These are phyloP conservation scores for Andrena chrysosceles DNA, from an alignment of 2,888 invertebrate species.

Conservation along the genomic window DNA sequence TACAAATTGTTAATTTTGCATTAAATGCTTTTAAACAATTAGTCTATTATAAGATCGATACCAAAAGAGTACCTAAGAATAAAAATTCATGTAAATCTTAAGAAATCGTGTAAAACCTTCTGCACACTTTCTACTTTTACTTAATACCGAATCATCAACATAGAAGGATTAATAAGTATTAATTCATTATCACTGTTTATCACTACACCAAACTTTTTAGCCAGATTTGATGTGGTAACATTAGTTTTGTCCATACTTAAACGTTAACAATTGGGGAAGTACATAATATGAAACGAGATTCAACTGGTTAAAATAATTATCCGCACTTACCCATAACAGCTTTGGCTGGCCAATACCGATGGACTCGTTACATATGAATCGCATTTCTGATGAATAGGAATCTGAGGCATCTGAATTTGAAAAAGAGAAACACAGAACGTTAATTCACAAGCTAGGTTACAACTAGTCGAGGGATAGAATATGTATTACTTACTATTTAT, in stretches of 20 bases:
- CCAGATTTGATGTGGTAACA: neutral
- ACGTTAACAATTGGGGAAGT: neutral
- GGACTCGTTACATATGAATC: constrained; percentile 72
- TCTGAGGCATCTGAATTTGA: constrained; percentile 63
- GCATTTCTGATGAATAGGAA: constrained; percentile 71
- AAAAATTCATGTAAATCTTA: constrained; percentile 38
- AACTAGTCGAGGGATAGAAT: neutral
- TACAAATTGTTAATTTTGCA: constrained; percentile 20
- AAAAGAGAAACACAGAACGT: constrained; percentile 11
- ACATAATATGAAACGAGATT: neutral
- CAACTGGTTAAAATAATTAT: constrained; percentile 3
- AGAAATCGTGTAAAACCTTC: constrained; percentile 1
- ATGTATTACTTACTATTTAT: constrained; percentile 67
- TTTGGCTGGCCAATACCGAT: constrained; percentile 73
- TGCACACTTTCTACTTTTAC: neutral
- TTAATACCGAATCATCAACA: neutral
- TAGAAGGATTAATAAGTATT: neutral
- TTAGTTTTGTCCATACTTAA: neutral
- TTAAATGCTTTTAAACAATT: constrained; percentile 18
- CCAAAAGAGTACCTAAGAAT: constrained; percentile 50
- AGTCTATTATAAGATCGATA: constrained; percentile 32
- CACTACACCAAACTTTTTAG: too few species aligned
- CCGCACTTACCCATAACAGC: constrained; percentile 73
- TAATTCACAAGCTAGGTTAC: constrained; percentile 34
- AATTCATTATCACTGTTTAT: too few species aligned